These are phyloP conservation scores for Pristionchus japonicus DNA, from an alignment of 2,888 invertebrate genomes.

Conservation along the genomic window DNA sequence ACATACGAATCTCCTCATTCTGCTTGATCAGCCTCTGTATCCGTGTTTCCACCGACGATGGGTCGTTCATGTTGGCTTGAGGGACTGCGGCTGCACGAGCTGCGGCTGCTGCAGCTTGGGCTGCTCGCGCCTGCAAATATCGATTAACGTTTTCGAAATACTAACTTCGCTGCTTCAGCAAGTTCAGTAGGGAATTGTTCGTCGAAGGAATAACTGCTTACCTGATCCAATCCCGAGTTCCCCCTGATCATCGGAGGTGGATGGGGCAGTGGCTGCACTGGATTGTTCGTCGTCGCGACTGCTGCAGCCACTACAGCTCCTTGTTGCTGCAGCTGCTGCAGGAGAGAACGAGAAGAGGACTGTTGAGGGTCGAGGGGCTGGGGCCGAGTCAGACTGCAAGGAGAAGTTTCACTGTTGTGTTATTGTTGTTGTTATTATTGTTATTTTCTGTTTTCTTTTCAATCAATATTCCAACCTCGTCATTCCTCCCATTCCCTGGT, in stretches of 20 bases:
- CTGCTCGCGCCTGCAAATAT: background rate
- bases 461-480: background rate
- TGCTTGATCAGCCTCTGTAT: constrained; percentile 26
- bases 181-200: too few relatives aligned
- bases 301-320: background rate
- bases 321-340: background rate
- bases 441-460: background rate
- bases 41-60: background rate
- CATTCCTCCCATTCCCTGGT: background rate
- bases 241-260: constrained; percentile 40
- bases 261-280: constrained; percentile 1
- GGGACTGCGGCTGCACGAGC: constrained; percentile 39
- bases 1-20: constrained; percentile 37
- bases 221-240: constrained; percentile 42
- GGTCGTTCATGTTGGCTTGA: constrained; percentile 31
- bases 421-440: too few relatives aligned
- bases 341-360: background rate
- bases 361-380: constrained; percentile 30
- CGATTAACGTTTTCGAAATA: background rate
- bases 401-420: background rate
- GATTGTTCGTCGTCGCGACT: background rate
- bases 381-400: constrained; percentile 17
- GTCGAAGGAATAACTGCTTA: background rate
- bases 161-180: background rate
- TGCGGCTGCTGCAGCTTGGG: constrained; percentile 33